Percentiles rank a stretch among this genome's conserved stretches.
Evolutionary conservation across 2,888 invertebrate genomes (phyloP).

Genomic region (Rhogogaster chlorosoma): DNA sequence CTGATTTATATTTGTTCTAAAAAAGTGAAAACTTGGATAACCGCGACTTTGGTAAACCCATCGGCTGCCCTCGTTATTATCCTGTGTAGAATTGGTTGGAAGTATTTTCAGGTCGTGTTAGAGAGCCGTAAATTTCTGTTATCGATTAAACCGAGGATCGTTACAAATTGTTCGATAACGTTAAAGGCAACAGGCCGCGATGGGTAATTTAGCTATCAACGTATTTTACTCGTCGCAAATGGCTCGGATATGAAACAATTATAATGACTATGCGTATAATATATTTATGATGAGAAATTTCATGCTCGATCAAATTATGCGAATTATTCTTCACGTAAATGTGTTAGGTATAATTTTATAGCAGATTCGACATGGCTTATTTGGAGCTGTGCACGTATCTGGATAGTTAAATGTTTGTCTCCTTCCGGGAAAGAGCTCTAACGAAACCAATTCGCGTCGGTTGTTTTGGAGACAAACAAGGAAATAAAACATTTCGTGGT

Average conservation of each 20-base stretch:
- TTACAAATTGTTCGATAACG: conserved; percentile 45
- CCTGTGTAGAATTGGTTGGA: not conserved
- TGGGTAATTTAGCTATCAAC: conserved; percentile 39
- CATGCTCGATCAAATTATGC: not conserved
- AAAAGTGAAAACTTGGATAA: not conserved
- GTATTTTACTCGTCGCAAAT: conserved; percentile 13
- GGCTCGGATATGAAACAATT: conserved; percentile 15
- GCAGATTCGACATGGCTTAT: not conserved
- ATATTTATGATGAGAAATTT: conserved; percentile 15
- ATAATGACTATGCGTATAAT: not conserved
- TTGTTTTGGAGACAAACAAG: conserved; percentile 56
- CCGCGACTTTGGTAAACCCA: not conserved
- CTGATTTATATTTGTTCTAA: not conserved
- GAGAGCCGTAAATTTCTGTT: conserved; percentile 34
- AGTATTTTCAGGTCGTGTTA: conserved; percentile 17
- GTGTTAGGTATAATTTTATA: not conserved
- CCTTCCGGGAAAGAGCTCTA: not conserved
- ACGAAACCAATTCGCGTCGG: conserved; percentile 52
- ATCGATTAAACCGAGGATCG: conserved; percentile 37
- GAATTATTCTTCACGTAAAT: not conserved
- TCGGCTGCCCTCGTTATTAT: not conserved
- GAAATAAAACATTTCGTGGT: conserved; percentile 59
- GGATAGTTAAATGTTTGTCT: not conserved
- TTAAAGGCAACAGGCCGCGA: conserved; percentile 3
- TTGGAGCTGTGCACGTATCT: not conserved